Base-by-base conservation (phyloP, 2,797 vertebrate genomes). In the Falco cherrug region DNA sequence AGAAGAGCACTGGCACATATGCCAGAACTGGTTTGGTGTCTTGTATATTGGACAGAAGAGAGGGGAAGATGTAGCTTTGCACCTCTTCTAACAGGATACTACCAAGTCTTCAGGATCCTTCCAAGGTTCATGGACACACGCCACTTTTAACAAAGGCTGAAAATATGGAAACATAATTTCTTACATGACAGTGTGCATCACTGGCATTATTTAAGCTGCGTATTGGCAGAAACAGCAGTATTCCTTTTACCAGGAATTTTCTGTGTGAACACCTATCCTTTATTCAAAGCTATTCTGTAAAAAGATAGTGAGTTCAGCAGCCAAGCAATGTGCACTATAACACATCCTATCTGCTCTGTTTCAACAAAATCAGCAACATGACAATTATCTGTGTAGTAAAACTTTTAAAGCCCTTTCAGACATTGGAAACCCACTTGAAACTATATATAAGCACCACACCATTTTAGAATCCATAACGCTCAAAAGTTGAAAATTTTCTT, bases 321-420 rank as follows among this genome's bases (percentile, higher is more conserved):
- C 9, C 41, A 80, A 86, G 51, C 35, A 64, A 68, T 5, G n/a
- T 3, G 71, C 35, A 54, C 48, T 11, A 48, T 6, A 75, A 51
- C 26, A 68, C 5, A 82, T 45, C 31, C 87, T 95, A 99, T 98
- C 98, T 98, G 98, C 88, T 99, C 98, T 6, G 98, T 99, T 97
- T 99, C 99, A 82, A 99, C 98, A 96, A 99, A 99, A 97, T 98
- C 99, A 93, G 98, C 99, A 79, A 99, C 98, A 50, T 98, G 98
- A 17, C 19, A 60, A 29, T 41, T 33, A 53, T 6, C 24, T 35
- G 16, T 22, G n/a, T 10, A 57, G 68, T 10, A 43, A 33, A 60
- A 71, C 11, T 43, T 83, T 8, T 35, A 14, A 84, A 73, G 29
- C 19, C n/a, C 18, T 69, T 68, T 53, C 13, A 0, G 10, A 33